Conservation (phyloP, 2,797 vertebrate species). For the Xiphophorus birchmanni region DNA sequence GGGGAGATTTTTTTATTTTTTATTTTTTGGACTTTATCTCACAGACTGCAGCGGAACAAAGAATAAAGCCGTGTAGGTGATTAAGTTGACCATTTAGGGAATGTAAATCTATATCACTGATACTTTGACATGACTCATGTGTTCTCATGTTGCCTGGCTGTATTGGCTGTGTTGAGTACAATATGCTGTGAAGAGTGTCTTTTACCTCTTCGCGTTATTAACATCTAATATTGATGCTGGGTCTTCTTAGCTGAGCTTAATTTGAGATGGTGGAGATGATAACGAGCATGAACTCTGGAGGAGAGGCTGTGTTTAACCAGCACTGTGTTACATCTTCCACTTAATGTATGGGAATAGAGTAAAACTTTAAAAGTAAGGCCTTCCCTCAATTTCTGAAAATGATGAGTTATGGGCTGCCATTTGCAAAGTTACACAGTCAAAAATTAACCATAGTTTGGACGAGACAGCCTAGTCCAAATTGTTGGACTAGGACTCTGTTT, state of each 20-base stretch:
- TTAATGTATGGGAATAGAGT: slow-evolving; percentile 48
- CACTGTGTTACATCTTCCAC: slow-evolving; percentile 12
- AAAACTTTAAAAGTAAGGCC: slow-evolving; percentile 39
- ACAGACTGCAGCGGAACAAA: background rate
- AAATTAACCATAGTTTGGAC: background rate
- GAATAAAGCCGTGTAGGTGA: slow-evolving; percentile 12
- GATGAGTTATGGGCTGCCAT: background rate
- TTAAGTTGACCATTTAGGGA: slow-evolving; percentile 5
- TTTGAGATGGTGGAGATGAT: slow-evolving; percentile 77
- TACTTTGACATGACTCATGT: slow-evolving; percentile 54
- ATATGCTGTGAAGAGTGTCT: slow-evolving; percentile 48
- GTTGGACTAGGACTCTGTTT: no score
- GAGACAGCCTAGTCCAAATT: background rate
- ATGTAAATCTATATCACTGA: slow-evolving; percentile 22
- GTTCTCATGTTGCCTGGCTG: slow-evolving; percentile 53
- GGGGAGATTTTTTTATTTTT: no score
- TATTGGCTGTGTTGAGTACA: slow-evolving; percentile 52
- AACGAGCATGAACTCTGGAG: slow-evolving; percentile 64
- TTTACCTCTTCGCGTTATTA: slow-evolving; percentile 74
- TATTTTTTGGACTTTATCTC: background rate
- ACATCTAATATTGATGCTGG: slow-evolving; percentile 83
- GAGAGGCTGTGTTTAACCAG: slow-evolving; percentile 64
- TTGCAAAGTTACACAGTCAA: background rate
- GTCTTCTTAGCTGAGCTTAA: slow-evolving; percentile 74
- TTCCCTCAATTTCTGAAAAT: slow-evolving; percentile 27